A percentile compares a stretch with the other conserved stretches of the same genome.
Conservation (phyloP, 2,113 vertebrate species). For the Chinchilla lanigera region DNA sequence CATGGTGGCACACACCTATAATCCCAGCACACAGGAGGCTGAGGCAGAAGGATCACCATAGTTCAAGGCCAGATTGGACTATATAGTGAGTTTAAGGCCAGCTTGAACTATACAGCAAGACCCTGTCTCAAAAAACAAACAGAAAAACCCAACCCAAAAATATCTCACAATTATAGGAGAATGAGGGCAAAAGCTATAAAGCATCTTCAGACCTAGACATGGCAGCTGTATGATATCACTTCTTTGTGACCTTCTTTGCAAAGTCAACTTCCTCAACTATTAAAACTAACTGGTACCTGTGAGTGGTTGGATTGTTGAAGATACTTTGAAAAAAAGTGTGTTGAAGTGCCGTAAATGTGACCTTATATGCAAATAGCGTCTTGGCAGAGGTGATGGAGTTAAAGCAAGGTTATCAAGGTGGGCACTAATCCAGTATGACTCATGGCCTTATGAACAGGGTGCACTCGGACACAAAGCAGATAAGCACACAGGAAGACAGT, state of each 20-base stretch:
- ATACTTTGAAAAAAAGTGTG: background rate
- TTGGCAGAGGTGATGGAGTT: background rate
- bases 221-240: background rate
- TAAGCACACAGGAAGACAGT: background rate
- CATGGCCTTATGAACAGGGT: background rate
- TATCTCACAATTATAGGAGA: background rate
- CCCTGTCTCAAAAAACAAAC: background rate
- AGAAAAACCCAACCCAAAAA: background rate
- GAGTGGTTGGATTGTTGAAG: background rate
- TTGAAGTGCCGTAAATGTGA: background rate
- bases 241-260: conserved; percentile 14
- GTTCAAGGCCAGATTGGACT: background rate
- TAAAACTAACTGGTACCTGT: background rate
- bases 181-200: background rate
- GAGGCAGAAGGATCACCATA: background rate
- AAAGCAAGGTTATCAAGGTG: background rate
- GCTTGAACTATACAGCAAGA: background rate
- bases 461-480: background rate
- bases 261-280: background rate
- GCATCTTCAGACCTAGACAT: background rate
- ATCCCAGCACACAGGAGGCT: background rate
- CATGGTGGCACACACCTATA: background rate
- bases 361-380: background rate
- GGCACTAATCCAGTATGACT: background rate
- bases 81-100: background rate